Percentiles rank a stretch among this genome's conserved stretches.
Evolutionary conservation across 2,888 invertebrate genomes (phyloP).

Genomic region (Strigamia crassipes): DNA sequence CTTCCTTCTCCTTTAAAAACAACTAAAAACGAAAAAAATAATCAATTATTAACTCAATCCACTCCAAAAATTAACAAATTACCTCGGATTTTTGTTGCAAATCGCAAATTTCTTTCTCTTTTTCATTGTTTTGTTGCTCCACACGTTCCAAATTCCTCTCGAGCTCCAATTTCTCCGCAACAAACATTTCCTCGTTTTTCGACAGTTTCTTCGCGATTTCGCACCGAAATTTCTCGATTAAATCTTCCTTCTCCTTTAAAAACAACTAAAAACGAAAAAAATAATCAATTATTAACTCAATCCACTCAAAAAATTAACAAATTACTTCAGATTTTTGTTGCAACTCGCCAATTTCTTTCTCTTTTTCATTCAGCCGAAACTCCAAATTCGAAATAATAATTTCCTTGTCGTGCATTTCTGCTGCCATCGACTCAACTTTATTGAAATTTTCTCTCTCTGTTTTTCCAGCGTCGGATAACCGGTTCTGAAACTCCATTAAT

Average conservation of each 20-base stretch:
- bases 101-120: too few species aligned
- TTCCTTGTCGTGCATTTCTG: conserved; percentile 65
- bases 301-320: background rate
- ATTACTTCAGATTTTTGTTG: conserved; percentile 19
- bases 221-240: background rate
- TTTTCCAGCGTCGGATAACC: conserved; percentile 11
- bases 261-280: background rate
- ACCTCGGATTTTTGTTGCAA: too few species aligned
- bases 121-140: too few species aligned
- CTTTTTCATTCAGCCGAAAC: background rate
- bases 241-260: background rate
- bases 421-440: conserved; percentile 66
- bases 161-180: background rate
- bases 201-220: background rate
- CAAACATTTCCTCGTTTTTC: background rate
- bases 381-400: background rate
- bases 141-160: too few species aligned
- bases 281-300: background rate
- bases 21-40: background rate
- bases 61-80: background rate
- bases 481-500: conserved; percentile 2
- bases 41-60: background rate
- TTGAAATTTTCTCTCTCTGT: conserved; percentile 56
- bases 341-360: conserved; percentile 6
- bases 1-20: background rate